Evolutionary conservation across 2,113 vertebrate species (phyloP).

Genomic region (Ariopsis seemanni): DNA sequence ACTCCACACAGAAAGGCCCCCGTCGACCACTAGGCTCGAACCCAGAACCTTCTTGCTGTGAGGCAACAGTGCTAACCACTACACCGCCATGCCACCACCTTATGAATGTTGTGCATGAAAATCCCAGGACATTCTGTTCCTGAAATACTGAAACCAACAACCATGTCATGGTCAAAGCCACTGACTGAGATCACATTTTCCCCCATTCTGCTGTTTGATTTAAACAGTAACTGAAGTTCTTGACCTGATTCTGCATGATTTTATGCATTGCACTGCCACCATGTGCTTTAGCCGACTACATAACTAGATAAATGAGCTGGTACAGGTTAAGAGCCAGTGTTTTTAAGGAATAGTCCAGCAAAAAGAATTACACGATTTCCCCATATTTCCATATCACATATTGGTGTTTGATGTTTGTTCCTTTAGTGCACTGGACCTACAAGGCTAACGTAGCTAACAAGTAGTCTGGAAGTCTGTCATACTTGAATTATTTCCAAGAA

Average conservation of each 20-base stretch:
- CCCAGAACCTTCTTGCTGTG: too few relatives aligned
- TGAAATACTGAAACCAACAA: too few relatives aligned
- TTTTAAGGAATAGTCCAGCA: not conserved
- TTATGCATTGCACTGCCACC: not conserved
- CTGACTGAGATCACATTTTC: too few relatives aligned
- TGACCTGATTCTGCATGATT: not conserved
- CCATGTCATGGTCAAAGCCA: too few relatives aligned
- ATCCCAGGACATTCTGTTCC: too few relatives aligned
- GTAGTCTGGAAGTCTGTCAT: not conserved
- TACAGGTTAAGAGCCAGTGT: not conserved
- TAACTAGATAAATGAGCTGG: not conserved
- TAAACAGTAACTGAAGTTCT: not conserved
- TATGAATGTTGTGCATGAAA: too few relatives aligned
- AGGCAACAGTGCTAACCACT: too few relatives aligned
- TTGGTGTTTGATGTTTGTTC: not conserved
- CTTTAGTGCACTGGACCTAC: not conserved
- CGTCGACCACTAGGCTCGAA: too few relatives aligned
- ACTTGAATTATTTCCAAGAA: not conserved
- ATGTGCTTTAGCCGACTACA: not conserved
- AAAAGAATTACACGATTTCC: not conserved
- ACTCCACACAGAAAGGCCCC: too few relatives aligned
- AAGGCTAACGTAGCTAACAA: not conserved
- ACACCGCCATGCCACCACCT: too few relatives aligned
- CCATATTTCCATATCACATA: not conserved
- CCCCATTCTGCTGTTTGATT: not conserved